These are phyloP conservation scores for Hyperoodon ampullatus DNA, from an alignment of 2,113 vertebrate species.

Conservation along the genomic window DNA sequence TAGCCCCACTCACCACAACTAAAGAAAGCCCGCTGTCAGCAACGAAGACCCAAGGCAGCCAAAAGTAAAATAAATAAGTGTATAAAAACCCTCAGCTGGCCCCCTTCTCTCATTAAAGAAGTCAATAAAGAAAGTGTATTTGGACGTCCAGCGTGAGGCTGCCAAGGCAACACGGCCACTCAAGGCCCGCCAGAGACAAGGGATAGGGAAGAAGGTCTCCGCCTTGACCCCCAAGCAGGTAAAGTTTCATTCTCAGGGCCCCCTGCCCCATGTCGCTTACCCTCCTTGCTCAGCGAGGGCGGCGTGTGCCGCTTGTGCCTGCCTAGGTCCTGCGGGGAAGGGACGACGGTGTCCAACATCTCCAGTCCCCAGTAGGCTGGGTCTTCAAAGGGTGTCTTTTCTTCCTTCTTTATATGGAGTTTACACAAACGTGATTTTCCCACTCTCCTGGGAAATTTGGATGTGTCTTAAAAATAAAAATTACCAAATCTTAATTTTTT, in stretches of 20 bases:
- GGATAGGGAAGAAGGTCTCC: background rate
- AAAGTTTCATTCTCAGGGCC: background rate
- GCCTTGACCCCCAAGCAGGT: background rate
- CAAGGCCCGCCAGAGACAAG: background rate
- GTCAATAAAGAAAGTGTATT: background rate
- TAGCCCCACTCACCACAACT: no score
- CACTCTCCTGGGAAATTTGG: background rate
- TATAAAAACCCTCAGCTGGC: background rate
- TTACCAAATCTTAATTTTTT: background rate
- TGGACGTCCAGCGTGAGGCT: background rate
- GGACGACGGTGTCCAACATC: constrained; percentile 77
- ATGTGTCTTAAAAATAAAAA: constrained; percentile 25
- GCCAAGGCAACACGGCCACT: background rate
- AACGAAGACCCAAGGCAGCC: no score
- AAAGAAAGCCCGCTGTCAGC: no score
- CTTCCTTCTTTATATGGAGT: background rate
- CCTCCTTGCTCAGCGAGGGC: constrained; percentile 79
- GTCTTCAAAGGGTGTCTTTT: background rate
- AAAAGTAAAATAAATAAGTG: no score
- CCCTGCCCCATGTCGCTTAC: constrained; percentile 61
- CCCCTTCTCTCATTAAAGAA: background rate
- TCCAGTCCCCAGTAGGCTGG: background rate
- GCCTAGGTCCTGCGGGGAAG: constrained; percentile 39
- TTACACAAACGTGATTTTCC: background rate
- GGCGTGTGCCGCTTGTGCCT: constrained; percentile 75